Conservation (phyloP, 2,113 vertebrate genomes). For the Craseonycteris thonglongyai region DNA sequence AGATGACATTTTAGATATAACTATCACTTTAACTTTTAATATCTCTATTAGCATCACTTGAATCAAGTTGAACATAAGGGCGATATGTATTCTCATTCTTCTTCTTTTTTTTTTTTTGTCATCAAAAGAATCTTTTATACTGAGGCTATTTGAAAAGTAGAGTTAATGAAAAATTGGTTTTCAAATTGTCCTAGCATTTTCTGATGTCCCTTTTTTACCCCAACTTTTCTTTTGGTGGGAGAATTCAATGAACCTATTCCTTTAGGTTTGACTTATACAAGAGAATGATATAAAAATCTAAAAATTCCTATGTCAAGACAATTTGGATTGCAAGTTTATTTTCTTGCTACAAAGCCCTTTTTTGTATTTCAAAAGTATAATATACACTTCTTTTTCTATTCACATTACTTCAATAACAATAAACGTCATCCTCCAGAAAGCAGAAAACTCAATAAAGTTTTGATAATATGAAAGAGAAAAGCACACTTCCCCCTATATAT, state of each 20-base stretch:
- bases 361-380: slow-evolving; percentile 7
- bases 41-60: neutral
- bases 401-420: neutral
- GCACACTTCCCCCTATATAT: neutral
- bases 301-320: neutral
- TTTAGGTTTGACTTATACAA: neutral
- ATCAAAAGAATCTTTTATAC: neutral
- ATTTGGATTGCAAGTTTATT: neutral
- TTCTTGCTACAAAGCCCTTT: neutral
- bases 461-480: slow-evolving; percentile 7
- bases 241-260: neutral
- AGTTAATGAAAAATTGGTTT: neutral
- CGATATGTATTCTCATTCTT: neutral
- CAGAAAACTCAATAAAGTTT: neutral
- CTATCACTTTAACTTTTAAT: neutral
- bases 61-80: slow-evolving; percentile 50
- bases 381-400: neutral
- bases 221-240: neutral
- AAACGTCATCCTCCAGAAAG: neutral
- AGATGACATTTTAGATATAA: neutral
- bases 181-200: neutral
- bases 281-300: neutral
- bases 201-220: neutral
- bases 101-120: neutral
- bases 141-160: neutral